A percentile compares a stretch with the other conserved stretches of the same genome.
phyloP scores from a whole-genome alignment of 2,888 invertebrate genomes.

The Plebejus argus region DNA sequence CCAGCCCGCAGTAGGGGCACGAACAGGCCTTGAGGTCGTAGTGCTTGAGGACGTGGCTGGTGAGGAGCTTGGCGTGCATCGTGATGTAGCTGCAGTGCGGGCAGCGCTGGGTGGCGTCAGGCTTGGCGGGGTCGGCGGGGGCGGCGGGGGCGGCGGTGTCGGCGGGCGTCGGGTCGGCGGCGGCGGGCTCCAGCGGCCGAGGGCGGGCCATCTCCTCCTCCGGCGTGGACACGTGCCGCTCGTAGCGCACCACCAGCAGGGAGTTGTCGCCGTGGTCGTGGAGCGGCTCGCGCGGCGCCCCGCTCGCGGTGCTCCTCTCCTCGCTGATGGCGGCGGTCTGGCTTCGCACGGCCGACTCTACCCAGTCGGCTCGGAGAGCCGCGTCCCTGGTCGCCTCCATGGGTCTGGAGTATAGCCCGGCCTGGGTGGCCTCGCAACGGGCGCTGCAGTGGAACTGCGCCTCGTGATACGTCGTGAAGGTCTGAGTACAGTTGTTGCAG shows the following conservation, averaged over 20 bases:
- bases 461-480: constrained; percentile 66
- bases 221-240: constrained; percentile 55
- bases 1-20: constrained; percentile 66
- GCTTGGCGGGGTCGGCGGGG: constrained; percentile 34
- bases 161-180: constrained; percentile 45
- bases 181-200: constrained; percentile 31
- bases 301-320: background rate
- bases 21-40: constrained; percentile 66
- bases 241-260: constrained; percentile 64
- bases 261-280: constrained; percentile 55
- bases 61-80: constrained; percentile 48
- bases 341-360: constrained; percentile 49
- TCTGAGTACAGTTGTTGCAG: constrained; percentile 58
- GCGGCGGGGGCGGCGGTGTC: constrained; percentile 44
- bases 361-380: constrained; percentile 56
- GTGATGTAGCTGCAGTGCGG: constrained; percentile 53
- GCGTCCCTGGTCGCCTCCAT: constrained; percentile 58
- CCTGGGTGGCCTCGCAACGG: background rate
- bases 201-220: constrained; percentile 45
- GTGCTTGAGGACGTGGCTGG: constrained; percentile 70
- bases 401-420: constrained; percentile 50
- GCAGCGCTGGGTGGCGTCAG: constrained; percentile 48
- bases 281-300: background rate
- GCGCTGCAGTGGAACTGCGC: constrained; percentile 65
- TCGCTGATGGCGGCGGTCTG: constrained; percentile 53